Base-by-base conservation (phyloP, 2,888 invertebrate genomes). In the Cyrtodaria siliqua region DNA sequence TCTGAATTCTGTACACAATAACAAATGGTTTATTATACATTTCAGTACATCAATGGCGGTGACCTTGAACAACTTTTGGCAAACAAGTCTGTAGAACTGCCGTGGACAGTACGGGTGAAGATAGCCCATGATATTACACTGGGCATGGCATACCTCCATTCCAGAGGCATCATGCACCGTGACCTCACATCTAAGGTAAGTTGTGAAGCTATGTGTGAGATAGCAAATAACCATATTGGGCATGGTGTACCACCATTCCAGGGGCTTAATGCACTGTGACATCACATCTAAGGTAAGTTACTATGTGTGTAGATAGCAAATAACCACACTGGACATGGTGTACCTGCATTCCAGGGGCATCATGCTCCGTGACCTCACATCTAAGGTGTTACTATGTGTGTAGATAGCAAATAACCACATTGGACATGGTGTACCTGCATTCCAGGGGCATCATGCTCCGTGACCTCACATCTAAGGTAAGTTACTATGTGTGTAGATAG, bases 291-390 rank as follows among this genome's bases (percentile, higher is more conserved):
- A 33, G 33, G 33, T 33, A 33, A 33, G 33, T 4, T 4, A 8
- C 4, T 4, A 12, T 8, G 12, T 33, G 12, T 33, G 12, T 33
- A 8, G 4, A 33, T 33, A 8, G 33, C 12, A 33, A 8, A 33
- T 8, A 33, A 96, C 98, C 81, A 96, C 98, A 26, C 95, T 95
- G 78, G 99, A 98, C 82, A 97, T 99, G 97, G 95, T 96, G 91
- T 99, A 98, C 94, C 95, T 99, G 73, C 99, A 99, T 94, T 96
- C 96, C 77, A 95, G 96, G 85, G 97, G 97, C 70, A 96, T 98
- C 92, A 98, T 99, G 94, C 99, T 99, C 93, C 95, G 98, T 87
- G 98, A 98, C 94, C 96, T 98, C 90, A 98, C 98, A 85, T 97
- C 98, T 93, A 98, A 98, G 95, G 97, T 97, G 90, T 91, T 64